These are phyloP conservation scores for Phylloscopus whistleri DNA, from an alignment of 2,113 vertebrate genomes.

Conservation along the genomic window DNA sequence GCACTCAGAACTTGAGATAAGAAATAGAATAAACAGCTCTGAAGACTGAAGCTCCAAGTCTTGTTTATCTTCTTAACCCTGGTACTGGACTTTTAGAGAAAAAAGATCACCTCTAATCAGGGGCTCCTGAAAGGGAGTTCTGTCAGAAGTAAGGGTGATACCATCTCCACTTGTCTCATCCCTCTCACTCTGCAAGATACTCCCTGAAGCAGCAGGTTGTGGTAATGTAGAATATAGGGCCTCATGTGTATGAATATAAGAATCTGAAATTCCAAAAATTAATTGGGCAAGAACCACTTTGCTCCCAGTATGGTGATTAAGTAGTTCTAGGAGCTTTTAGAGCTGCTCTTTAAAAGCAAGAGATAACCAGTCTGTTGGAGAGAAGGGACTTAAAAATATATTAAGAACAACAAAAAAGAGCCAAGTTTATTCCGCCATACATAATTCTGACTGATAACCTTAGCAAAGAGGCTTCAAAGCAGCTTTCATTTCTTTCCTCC, in stretches of 20 bases:
- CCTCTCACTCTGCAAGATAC: background rate
- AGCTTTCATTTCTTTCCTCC: background rate
- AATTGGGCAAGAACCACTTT: background rate
- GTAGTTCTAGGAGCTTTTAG: background rate
- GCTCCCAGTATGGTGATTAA: background rate
- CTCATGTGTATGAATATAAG: background rate
- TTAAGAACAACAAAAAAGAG: background rate
- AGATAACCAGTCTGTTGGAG: background rate
- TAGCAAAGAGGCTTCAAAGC: background rate
- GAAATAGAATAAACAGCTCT: too few species aligned
- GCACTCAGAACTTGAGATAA: too few species aligned
- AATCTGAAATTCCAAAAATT: background rate
- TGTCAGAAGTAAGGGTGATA: background rate
- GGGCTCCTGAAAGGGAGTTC: too few species aligned
- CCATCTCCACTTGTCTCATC: background rate
- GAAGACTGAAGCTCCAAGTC: too few species aligned
- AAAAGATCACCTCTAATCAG: too few species aligned
- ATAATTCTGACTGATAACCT: background rate
- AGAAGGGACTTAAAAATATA: background rate
- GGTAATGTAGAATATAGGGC: background rate
- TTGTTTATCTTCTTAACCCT: too few species aligned
- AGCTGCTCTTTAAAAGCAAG: background rate
- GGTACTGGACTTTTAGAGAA: too few species aligned
- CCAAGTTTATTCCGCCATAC: background rate
- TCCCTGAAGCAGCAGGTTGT: background rate